A percentile compares a stretch with the other conserved stretches of the same genome.
Evolutionary conservation across 2,113 vertebrate species (phyloP).

Genomic region (Delphinapterus leucas): DNA sequence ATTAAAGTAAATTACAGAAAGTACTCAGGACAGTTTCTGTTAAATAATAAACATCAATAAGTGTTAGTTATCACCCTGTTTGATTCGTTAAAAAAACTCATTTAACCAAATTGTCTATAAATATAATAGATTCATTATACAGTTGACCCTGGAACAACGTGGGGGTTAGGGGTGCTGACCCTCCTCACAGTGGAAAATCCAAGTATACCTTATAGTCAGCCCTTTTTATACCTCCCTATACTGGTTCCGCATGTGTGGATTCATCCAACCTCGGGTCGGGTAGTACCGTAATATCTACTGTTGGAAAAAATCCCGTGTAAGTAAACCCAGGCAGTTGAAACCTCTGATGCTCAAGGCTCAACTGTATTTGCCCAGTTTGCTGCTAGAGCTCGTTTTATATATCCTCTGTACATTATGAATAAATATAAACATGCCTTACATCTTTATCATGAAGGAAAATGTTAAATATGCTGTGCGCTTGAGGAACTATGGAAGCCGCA

Average conservation of each 20-base stretch:
- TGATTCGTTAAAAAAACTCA: neutral
- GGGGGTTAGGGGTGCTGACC: neutral
- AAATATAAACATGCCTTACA: neutral
- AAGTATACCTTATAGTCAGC: neutral
- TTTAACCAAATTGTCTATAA: neutral
- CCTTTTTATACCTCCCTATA: neutral
- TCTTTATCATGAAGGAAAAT: slow-evolving; percentile 87
- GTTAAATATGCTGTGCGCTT: slow-evolving; percentile 97
- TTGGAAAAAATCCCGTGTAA: neutral
- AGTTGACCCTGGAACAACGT: neutral
- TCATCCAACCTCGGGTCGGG: neutral
- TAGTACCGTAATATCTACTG: neutral
- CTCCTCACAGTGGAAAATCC: neutral
- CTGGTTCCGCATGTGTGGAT: neutral
- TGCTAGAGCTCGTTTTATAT: neutral
- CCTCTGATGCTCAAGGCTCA: neutral
- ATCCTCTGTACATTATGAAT: neutral
- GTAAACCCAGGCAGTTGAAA: neutral
- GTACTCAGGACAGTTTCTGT: neutral
- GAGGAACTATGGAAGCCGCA: slow-evolving; percentile 97
- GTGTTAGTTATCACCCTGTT: neutral
- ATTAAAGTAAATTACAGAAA: slow-evolving; percentile 10
- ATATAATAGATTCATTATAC: neutral
- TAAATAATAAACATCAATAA: neutral
- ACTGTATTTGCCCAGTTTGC: neutral